Evolutionary conservation across 2,888 invertebrate species (phyloP).

Genomic region (Perizoma flavofasciatum): DNA sequence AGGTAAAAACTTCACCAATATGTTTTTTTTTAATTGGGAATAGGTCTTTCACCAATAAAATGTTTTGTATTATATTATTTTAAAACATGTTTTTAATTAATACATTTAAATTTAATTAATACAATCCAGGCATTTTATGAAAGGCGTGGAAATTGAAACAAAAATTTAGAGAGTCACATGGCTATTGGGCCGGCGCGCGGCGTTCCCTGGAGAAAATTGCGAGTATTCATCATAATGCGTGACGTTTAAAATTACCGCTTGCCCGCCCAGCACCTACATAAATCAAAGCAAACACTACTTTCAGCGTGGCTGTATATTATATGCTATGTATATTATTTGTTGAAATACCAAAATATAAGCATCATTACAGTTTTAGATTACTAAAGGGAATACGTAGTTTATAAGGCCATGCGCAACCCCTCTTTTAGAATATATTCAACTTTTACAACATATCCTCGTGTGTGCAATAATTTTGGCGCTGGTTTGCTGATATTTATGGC

Average conservation of each 20-base stretch:
- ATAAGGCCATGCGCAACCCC: slow-evolving; percentile 38
- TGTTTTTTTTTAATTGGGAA: too few relatives aligned
- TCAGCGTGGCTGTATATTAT: slow-evolving; percentile 52
- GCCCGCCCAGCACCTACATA: slow-evolving; percentile 66
- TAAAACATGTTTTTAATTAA: neutral
- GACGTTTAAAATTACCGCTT: slow-evolving; percentile 79
- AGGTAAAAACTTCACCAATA: too few relatives aligned
- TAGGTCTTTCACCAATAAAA: too few relatives aligned
- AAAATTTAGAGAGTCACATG: slow-evolving; percentile 55
- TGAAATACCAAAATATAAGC: slow-evolving; percentile 42
- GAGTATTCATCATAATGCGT: slow-evolving; percentile 80
- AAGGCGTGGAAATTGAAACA: slow-evolving; percentile 38
- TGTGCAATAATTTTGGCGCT: slow-evolving; percentile 65
- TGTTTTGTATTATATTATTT: neutral
- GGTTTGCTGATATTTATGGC: slow-evolving; percentile 69
- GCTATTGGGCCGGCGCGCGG: slow-evolving; percentile 53
- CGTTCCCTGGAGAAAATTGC: slow-evolving; percentile 77
- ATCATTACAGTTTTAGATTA: slow-evolving; percentile 37
- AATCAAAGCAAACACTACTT: slow-evolving; percentile 76
- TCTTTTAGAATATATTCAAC: slow-evolving; percentile 50
- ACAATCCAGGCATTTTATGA: slow-evolving; percentile 12
- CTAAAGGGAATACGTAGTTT: slow-evolving; percentile 34
- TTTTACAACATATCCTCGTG: slow-evolving; percentile 59
- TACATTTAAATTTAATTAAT: neutral
- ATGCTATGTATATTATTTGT: slow-evolving; percentile 49